Base-by-base conservation (phyloP, 2,113 vertebrate genomes). In the Clarias gariepinus region DNA sequence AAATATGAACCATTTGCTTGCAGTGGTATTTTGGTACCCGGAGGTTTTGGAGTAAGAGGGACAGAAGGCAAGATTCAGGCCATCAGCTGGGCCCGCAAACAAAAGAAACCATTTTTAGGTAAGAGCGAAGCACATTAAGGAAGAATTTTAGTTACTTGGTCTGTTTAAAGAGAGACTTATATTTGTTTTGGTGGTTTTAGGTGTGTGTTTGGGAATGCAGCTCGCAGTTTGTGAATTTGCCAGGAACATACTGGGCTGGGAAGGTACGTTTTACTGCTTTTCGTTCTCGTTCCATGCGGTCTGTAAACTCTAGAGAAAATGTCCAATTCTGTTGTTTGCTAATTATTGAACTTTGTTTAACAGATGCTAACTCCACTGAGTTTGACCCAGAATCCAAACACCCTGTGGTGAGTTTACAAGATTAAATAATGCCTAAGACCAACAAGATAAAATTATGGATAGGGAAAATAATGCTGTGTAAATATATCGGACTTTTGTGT, bases 61-160 rank as follows among this genome's bases (percentile, higher is more conserved):
- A 99, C 98, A 1, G 98, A 99, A 92, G 98, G 98, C 84, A 99
- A 99, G 94, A 97, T 99, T 89, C 96, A 97, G 33, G 98, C 98
- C 55, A 99, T 99, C 90, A 94, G 93, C 91, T 99, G 98, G 98
- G 98, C 98, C 79, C 95, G 98, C 47, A 98, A 96, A 89, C 97
- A 99, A 95, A 99, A 96, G 86, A 99, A 97, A 74, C 98, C 98
- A 9, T 98, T 97, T 85, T 91, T 99, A 90, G 98, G 98, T 99
- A 93, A 57, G 66, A 53, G 91, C 11, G 21, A 23, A 63, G 30
- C 5, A 3, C 41, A 16, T 41, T 25, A 23, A 12, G 1, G 57
- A 19, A 15, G 18, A 19, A 60, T 60, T 36, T 23, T 12, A 25
- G 18, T 33, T 12, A 58, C 9, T 0, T 10, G 36, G 9, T 60